Conservation (phyloP, 1,140 invertebrate genomes). For the Drosophila pectinifera region DNA sequence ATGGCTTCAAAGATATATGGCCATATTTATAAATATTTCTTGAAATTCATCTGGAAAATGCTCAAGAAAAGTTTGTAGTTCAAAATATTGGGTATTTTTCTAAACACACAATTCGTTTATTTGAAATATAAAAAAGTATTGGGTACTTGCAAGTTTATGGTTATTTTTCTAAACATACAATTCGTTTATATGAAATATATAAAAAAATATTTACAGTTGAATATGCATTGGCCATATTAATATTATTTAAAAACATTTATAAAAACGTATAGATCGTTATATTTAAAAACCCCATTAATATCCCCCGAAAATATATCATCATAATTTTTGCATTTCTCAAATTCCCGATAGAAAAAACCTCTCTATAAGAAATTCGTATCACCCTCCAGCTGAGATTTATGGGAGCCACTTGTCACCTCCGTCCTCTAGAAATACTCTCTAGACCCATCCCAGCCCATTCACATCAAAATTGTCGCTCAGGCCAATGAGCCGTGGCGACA, state of each 20-base stretch:
- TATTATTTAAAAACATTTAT: background rate
- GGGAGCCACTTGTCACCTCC: slow-evolving; percentile 38
- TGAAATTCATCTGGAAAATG: background rate
- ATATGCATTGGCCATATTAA: no score
- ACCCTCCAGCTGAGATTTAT: slow-evolving; percentile 38
- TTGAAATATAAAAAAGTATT: no score
- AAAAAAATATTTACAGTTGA: no score
- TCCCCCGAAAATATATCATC: slow-evolving; percentile 2
- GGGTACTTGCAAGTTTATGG: background rate
- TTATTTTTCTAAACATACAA: background rate
- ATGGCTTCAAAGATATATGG: slow-evolving; percentile 26
- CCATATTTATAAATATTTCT: background rate
- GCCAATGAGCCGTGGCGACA: slow-evolving; percentile 55
- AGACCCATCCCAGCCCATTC: slow-evolving; percentile 7
- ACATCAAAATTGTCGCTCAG: slow-evolving; percentile 38
- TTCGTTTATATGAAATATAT: background rate
- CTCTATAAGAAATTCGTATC: slow-evolving; percentile 9
- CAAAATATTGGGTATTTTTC: background rate
- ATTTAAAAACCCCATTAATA: slow-evolving; percentile 11
- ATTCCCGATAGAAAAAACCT: slow-evolving; percentile 16
- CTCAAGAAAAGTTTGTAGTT: no score
- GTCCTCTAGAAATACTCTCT: slow-evolving; percentile 36
- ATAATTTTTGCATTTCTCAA: slow-evolving; percentile 15
- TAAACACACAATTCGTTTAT: background rate
- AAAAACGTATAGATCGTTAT: background rate